A percentile compares a stretch with the other conserved stretches of the same genome.
phyloP scores from a whole-genome alignment of 2,797 vertebrate species.

The Cryptoblepharus egeriae region DNA sequence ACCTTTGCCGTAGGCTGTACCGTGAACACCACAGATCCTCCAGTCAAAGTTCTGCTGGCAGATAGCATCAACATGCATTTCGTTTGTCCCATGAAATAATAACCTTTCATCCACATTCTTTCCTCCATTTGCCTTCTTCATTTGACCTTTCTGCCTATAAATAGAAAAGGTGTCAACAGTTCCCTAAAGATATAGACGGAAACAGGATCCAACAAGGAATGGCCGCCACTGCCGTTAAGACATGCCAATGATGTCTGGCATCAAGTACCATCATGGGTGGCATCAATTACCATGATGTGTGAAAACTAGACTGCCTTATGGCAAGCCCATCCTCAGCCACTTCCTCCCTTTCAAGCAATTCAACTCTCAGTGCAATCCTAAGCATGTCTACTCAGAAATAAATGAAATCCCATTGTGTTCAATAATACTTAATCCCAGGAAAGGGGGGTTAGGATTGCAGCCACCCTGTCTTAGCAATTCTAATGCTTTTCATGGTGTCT shows the following conservation, averaged over 20 bases:
- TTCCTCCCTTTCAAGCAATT: too few species aligned
- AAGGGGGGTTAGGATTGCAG: too few species aligned
- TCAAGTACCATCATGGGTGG: neutral
- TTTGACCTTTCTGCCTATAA: constrained; percentile 87
- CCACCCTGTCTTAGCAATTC: too few species aligned
- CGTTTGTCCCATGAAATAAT: constrained; percentile 90
- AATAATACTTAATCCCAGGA: too few species aligned
- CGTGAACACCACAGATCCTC: constrained; percentile 88
- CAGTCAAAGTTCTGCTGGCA: constrained; percentile 92
- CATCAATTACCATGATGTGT: too few species aligned
- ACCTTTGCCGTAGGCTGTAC: constrained; percentile 91
- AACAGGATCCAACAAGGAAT: neutral
- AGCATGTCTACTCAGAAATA: too few species aligned
- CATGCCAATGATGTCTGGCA: neutral
- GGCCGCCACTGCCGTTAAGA: neutral
- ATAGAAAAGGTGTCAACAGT: constrained; percentile 1
- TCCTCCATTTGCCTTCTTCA: constrained; percentile 83
- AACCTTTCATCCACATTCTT: constrained; percentile 74
- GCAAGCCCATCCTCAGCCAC: neutral
- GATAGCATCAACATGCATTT: constrained; percentile 79
- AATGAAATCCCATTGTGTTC: too few species aligned
- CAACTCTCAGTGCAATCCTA: too few species aligned
- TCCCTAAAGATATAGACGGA: neutral
- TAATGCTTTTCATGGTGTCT: too few species aligned
- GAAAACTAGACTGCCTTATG: too few species aligned